These are phyloP conservation scores for Pitangus sulphuratus DNA, from an alignment of 2,797 vertebrate genomes.

Conservation along the genomic window DNA sequence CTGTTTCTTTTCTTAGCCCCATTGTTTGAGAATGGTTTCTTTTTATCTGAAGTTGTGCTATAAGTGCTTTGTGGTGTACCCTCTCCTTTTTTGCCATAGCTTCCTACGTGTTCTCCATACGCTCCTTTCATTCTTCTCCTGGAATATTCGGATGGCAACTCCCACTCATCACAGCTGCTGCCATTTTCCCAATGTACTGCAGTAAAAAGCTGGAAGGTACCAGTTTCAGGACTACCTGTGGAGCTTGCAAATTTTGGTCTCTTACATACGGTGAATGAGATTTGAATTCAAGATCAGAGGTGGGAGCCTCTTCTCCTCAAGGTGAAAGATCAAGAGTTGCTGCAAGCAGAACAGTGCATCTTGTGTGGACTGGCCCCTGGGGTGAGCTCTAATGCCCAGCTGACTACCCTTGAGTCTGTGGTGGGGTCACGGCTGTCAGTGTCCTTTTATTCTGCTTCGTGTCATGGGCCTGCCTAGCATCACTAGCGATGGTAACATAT, in stretches of 20 bases:
- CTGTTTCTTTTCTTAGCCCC: not conserved
- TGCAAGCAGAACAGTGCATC: not conserved
- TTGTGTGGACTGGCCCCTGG: not conserved
- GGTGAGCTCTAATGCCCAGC: not conserved
- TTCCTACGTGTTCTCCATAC: not conserved
- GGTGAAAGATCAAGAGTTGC: not conserved
- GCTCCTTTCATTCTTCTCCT: not conserved
- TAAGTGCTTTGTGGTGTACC: not conserved
- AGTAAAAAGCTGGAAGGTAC: not conserved
- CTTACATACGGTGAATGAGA: rapidly evolving
- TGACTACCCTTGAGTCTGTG: not conserved
- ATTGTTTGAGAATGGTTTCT: not conserved
- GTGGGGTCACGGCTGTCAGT: not conserved
- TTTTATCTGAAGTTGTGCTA: not conserved
- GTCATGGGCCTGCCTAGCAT: not conserved
- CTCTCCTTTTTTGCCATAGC: not conserved
- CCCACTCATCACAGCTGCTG: not conserved
- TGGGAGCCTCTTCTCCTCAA: not conserved
- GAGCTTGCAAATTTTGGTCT: not conserved
- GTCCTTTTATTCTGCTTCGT: not conserved
- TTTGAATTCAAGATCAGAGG: not conserved
- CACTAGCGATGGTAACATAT: too few relatives aligned
- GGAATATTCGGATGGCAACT: not conserved
- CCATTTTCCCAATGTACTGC: not conserved
- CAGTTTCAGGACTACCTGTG: not conserved